Conservation (phyloP, 92 coral and sea anemone genomes). For the Heliopora coerulea region DNA sequence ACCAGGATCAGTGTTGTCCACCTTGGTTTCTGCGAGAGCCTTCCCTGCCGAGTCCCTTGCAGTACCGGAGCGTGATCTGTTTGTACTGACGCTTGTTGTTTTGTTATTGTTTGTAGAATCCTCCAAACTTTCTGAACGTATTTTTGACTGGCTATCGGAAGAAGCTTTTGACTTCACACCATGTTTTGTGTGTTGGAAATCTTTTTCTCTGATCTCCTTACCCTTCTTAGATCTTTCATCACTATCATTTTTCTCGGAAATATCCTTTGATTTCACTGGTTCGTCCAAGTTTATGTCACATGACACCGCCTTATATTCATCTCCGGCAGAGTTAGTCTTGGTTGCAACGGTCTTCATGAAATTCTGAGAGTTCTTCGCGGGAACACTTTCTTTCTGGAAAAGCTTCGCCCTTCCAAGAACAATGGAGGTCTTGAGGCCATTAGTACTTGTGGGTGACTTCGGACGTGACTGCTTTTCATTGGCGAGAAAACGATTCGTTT, state of each 20-base stretch:
- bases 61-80: neutral
- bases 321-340: constrained; percentile 4
- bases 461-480: constrained; percentile 21
- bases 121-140: neutral
- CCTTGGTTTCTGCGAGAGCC: neutral
- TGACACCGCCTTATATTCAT: constrained; percentile 16
- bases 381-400: constrained; percentile 22
- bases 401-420: constrained; percentile 12
- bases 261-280: constrained; percentile 3
- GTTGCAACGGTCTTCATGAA: neutral
- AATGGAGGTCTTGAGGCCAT: neutral
- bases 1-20: neutral
- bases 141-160: constrained; percentile 27
- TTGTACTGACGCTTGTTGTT: neutral
- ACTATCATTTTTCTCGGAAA: neutral
- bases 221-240: neutral
- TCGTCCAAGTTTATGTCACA: constrained; percentile 37
- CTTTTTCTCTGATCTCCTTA: neutral
- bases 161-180: neutral
- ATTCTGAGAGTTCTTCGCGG: neutral
- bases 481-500: constrained; percentile 18
- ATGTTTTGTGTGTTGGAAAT: neutral
- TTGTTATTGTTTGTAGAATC: neutral
- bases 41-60: neutral
- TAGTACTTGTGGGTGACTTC: constrained; percentile 11